phyloP scores from a whole-genome alignment of 2,888 invertebrate genomes.

The Chaetoderma sp. region DNA sequence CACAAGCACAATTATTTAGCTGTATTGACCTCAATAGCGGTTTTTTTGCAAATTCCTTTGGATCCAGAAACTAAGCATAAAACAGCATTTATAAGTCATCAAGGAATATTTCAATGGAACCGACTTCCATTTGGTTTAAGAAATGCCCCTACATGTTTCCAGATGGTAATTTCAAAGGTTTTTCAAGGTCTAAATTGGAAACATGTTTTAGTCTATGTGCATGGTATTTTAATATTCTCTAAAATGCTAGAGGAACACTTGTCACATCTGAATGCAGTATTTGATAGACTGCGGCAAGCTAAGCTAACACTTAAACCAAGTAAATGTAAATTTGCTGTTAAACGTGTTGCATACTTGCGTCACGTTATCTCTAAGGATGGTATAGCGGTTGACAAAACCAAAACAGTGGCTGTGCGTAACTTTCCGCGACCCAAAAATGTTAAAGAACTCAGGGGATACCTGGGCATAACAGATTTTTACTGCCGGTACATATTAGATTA shows the following conservation, averaged over 20 bases:
- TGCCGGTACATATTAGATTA: slow-evolving; percentile 53
- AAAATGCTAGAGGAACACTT: slow-evolving; percentile 1
- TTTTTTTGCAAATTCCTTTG: slow-evolving; percentile 12
- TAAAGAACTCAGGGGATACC: neutral
- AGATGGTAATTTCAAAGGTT: neutral
- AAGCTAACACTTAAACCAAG: slow-evolving; percentile 2
- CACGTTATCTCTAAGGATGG: neutral
- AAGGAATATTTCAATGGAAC: neutral
- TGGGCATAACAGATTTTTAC: slow-evolving; percentile 51
- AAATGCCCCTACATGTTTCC: neutral
- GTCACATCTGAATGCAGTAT: neutral
- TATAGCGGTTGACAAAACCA: neutral
- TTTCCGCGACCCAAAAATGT: neutral
- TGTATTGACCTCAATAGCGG: slow-evolving; percentile 12
- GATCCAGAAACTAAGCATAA: slow-evolving; percentile 1
- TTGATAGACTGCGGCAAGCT: neutral
- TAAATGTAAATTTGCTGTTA: neutral
- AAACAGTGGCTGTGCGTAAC: neutral
- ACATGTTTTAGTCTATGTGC: slow-evolving; percentile 11
- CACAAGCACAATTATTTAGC: too few relatives aligned
- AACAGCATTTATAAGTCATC: slow-evolving; percentile 1
- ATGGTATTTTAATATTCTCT: slow-evolving; percentile 14
- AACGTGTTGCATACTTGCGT: neutral
- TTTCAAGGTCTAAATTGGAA: slow-evolving; percentile 7
- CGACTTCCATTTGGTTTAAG: slow-evolving; percentile 2